Evolutionary conservation across 2,113 vertebrate species (phyloP).

Genomic region (human (Homo sapiens)): DNA sequence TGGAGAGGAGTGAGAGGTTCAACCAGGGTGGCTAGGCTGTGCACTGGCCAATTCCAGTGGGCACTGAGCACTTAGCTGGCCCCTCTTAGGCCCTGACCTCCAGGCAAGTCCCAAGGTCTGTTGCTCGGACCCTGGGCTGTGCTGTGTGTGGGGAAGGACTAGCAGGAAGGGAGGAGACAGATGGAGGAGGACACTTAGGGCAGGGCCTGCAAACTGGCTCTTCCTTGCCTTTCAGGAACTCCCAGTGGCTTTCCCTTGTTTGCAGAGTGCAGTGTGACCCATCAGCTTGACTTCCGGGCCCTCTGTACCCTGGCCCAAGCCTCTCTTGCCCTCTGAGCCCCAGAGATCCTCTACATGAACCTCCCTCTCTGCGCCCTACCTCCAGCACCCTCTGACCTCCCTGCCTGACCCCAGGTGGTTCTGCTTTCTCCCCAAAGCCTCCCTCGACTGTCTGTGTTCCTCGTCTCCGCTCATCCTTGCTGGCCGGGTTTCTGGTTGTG

Average conservation of each 20-base stretch:
- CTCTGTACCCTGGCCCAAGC: background rate
- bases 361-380: background rate
- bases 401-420: background rate
- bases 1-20: background rate
- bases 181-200: background rate
- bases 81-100: background rate
- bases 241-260: rapidly evolving
- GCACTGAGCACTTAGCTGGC: rapidly evolving
- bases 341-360: background rate
- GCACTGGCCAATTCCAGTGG: background rate
- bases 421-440: background rate
- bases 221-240: background rate
- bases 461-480: background rate
- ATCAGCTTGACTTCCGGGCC: background rate
- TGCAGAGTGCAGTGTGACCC: background rate
- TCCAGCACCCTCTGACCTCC: no score
- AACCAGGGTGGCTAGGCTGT: background rate
- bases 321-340: background rate
- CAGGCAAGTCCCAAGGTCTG: background rate
- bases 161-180: background rate
- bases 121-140: background rate
- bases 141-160: background rate
- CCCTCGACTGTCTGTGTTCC: background rate
- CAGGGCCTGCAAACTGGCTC: background rate
- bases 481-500: background rate